Evolutionary conservation across 2,797 vertebrate species (phyloP).

Genomic region (Etheostoma perlongum): DNA sequence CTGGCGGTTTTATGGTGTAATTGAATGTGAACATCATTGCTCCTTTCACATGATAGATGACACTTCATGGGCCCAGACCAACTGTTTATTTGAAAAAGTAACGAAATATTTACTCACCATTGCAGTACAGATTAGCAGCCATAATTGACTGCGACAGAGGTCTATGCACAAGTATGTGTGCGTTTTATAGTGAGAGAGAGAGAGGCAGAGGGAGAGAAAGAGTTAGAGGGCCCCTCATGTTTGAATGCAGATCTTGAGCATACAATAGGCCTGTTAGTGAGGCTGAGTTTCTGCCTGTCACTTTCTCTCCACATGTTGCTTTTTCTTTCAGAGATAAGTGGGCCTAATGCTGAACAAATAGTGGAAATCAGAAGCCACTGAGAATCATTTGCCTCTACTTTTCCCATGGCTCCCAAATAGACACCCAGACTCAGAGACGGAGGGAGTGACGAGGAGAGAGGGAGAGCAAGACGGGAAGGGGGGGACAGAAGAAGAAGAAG

Average conservation of each 20-base stretch:
- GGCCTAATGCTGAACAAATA: conserved; percentile 99
- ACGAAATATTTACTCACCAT: conserved; percentile 99
- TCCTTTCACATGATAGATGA: conserved; percentile 88
- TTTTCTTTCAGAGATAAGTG: conserved; percentile 99
- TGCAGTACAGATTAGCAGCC: conserved; percentile 98
- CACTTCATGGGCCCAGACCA: conserved; percentile 95
- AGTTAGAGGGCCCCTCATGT: conserved; percentile 92
- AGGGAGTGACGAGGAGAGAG: conserved; percentile 67
- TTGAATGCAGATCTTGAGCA: conserved; percentile 95
- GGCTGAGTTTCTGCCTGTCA: conserved; percentile 96
- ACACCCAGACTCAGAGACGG: conserved; percentile 88
- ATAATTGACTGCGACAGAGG: conserved; percentile 98
- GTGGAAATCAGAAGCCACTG: conserved; percentile 99
- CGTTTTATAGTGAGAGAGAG: conserved; percentile 63
- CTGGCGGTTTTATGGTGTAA: conserved; percentile 67
- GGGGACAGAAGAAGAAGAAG: conserved; percentile 26
- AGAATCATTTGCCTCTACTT: conserved; percentile 98
- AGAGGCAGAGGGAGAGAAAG: conserved; percentile 54
- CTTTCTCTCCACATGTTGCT: conserved; percentile 99
- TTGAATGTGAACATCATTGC: conserved; percentile 75
- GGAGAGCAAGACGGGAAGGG: conserved; percentile 42
- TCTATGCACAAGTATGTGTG: conserved; percentile 75
- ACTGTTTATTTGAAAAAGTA: conserved; percentile 99
- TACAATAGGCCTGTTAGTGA: conserved; percentile 92
- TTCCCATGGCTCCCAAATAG: conserved; percentile 99